phyloP scores from a whole-genome alignment of 2,888 invertebrate species.

The Drosophila pseudotakahashii region DNA sequence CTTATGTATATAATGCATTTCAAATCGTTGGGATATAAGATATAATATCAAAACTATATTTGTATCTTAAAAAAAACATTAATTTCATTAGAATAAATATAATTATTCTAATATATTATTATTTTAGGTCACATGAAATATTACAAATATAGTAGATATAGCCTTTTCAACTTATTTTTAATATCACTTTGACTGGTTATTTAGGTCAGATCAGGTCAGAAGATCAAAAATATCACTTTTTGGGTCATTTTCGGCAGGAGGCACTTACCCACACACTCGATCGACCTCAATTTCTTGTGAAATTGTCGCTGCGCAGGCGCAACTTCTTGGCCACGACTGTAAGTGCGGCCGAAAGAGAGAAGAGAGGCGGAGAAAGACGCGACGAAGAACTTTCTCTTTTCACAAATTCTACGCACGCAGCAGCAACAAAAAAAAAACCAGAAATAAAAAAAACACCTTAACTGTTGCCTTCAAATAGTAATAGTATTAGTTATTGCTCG shows the following conservation, averaged over 20 bases:
- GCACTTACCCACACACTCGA: conserved; percentile 9
- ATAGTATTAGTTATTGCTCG: conserved; percentile 4
- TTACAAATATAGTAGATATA: too few species aligned
- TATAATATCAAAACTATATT: too few species aligned
- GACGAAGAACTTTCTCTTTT: conserved; percentile 82
- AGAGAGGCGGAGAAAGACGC: conserved; percentile 14
- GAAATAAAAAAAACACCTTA: conserved; percentile 16
- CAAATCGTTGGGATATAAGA: too few species aligned
- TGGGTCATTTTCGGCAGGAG: not conserved
- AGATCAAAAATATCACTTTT: not conserved
- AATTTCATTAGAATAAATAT: too few species aligned
- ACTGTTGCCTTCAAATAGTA: conserved; percentile 44
- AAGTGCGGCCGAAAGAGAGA: conserved; percentile 6
- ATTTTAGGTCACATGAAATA: too few species aligned
- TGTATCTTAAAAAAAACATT: too few species aligned
- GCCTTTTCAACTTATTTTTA: too few species aligned
- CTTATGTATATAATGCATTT: too few species aligned
- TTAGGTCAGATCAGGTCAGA: too few species aligned
- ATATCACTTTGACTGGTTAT: too few species aligned
- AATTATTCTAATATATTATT: too few species aligned
- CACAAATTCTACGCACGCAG: conserved; percentile 75
- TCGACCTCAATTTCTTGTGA: conserved; percentile 24
- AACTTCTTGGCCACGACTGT: conserved; percentile 24
- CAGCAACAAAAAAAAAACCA: conserved; percentile 8
- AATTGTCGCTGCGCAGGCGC: conserved; percentile 46